Percentiles rank a stretch among this genome's conserved stretches.
Evolutionary conservation across 2,113 vertebrate genomes (phyloP).

Genomic region (Oreochromis aureus): DNA sequence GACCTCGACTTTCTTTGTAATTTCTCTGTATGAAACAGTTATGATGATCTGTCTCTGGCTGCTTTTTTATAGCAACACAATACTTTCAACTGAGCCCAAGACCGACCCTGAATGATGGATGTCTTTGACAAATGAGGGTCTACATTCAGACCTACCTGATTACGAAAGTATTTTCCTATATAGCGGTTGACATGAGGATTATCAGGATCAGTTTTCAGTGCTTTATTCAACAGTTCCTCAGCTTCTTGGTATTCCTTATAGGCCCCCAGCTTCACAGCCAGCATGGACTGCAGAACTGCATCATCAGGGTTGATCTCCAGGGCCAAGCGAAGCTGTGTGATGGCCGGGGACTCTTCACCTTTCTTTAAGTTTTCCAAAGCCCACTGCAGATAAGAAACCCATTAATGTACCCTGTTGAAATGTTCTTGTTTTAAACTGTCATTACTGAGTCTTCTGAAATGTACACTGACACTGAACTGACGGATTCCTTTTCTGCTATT

Average conservation of each 20-base stretch:
- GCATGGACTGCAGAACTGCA: not conserved
- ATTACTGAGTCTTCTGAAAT: not conserved
- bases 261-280: not conserved
- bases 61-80: not conserved
- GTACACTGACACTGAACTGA: not conserved
- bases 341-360: not conserved
- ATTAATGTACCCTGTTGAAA: not conserved
- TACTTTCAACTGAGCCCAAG: not conserved
- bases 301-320: not conserved
- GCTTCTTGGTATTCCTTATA: not conserved
- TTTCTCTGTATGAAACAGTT: not conserved
- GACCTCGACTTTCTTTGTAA: not conserved
- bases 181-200: not conserved
- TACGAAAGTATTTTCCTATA: not conserved
- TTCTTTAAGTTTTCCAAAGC: not conserved
- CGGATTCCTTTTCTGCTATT: not conserved
- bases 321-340: not conserved
- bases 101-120: not conserved
- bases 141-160: not conserved
- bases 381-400: not conserved
- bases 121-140: accelerated
- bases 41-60: not conserved
- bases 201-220: not conserved
- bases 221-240: not conserved
- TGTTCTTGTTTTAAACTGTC: not conserved